Evolutionary conservation across 2,113 vertebrate species (phyloP).

Genomic region (Megatriorchis doriae): DNA sequence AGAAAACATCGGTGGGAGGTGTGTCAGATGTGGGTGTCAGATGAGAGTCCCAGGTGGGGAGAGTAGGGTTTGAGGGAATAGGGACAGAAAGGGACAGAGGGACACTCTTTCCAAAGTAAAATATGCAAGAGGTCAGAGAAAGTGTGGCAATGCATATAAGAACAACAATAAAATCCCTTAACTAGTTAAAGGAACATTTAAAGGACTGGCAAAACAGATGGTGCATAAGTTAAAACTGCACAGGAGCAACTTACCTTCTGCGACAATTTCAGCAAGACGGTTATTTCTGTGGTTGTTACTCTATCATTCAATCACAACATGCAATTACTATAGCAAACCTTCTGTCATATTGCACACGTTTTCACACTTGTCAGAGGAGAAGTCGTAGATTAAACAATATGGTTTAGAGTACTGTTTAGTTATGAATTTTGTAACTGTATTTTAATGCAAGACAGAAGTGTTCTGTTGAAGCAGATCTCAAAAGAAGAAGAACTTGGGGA

Average conservation of each 20-base stretch:
- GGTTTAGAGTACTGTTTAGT: conserved; percentile 46
- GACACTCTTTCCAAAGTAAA: neutral
- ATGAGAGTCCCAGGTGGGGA: neutral
- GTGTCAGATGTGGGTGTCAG: neutral
- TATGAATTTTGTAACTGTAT: conserved; percentile 7
- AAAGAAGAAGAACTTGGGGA: neutral
- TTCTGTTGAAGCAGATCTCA: neutral
- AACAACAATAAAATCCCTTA: conserved; percentile 5
- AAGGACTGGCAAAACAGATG: conserved; percentile 55
- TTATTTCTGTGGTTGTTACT: conserved; percentile 21
- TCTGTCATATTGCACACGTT: neutral
- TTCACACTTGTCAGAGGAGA: conserved; percentile 42
- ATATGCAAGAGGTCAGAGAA: neutral
- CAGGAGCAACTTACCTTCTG: conserved; percentile 46
- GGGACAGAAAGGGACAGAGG: neutral
- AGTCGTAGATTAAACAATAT: conserved; percentile 50
- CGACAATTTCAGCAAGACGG: conserved; percentile 13
- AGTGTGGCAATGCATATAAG: neutral
- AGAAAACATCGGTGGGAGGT: neutral
- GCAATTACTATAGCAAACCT: conserved; percentile 45
- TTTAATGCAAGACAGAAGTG: conserved; percentile 2
- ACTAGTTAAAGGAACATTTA: conserved; percentile 34
- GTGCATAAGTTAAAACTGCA: conserved; percentile 39
- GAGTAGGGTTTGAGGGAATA: neutral
- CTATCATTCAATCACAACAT: conserved; percentile 56